Conservation (phyloP, 2,888 invertebrate genomes). For the Himalopsyche japonica region DNA sequence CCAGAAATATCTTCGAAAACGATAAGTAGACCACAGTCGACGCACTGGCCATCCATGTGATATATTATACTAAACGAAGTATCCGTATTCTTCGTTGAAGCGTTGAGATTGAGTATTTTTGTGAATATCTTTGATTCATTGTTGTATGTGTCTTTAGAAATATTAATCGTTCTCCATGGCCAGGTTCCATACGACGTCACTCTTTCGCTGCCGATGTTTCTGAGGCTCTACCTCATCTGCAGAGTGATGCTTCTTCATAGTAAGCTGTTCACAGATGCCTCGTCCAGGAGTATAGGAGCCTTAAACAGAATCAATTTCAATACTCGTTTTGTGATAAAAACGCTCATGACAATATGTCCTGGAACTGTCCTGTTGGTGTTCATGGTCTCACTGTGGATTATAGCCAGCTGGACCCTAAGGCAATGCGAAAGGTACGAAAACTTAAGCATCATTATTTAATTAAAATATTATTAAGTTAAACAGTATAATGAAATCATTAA, state of each 20-base stretch:
- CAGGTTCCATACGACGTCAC: constrained; percentile 94
- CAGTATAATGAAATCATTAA: not conserved
- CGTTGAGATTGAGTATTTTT: no score
- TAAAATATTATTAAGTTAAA: not conserved
- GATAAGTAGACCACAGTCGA: no score
- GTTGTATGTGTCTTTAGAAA: not conserved
- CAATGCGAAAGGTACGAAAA: constrained; percentile 93
- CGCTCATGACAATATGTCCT: constrained; percentile 99
- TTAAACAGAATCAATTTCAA: constrained; percentile 98
- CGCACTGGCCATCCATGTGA: no score
- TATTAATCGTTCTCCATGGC: constrained; percentile 4
- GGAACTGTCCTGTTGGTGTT: constrained; percentile 96
- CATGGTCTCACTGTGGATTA: constrained; percentile 99
- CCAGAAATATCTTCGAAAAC: no score
- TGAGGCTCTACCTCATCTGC: constrained; percentile 98
- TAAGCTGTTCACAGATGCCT: constrained; percentile 99
- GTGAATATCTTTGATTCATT: not conserved
- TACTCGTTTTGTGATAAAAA: constrained; percentile 87
- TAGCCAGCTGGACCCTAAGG: constrained; percentile 97
- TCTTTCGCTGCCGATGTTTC: constrained; percentile 98
- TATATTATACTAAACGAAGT: no score
- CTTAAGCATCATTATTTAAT: not conserved
- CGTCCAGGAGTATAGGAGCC: constrained; percentile 95
- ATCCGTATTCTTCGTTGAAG: no score
- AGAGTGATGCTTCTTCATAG: constrained; percentile 99